phyloP scores from a whole-genome alignment of 2,888 invertebrate genomes.

The Eucriotettix oculatus region DNA sequence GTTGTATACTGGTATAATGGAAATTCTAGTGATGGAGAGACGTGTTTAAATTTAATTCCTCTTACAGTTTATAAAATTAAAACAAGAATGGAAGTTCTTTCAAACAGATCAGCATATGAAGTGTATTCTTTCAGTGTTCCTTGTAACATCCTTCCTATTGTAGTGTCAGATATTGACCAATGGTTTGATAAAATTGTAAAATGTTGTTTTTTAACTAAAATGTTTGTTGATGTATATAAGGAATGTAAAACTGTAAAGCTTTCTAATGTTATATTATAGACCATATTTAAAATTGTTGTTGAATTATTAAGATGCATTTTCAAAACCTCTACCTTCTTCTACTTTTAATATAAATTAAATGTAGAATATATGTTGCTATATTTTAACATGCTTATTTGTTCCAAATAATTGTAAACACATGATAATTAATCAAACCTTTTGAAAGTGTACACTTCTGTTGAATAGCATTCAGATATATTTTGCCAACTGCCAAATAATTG shows the following conservation, averaged over 20 bases:
- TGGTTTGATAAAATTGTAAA: constrained; percentile 5
- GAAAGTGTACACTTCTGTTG: too few species aligned
- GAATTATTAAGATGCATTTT: too few species aligned
- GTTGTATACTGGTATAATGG: constrained; percentile 19
- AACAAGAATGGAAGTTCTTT: neutral
- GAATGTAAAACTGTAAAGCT: neutral
- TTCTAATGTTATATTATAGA: constrained; percentile 3
- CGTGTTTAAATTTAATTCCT: constrained; percentile 9
- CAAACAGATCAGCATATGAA: neutral
- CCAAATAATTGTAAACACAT: too few species aligned
- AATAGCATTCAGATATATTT: too few species aligned
- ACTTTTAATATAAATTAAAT: too few species aligned
- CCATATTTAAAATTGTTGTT: too few species aligned
- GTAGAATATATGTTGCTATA: too few species aligned
- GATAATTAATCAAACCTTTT: too few species aligned
- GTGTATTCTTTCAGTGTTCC: constrained; percentile 16
- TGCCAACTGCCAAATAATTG: too few species aligned
- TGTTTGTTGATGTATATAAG: neutral
- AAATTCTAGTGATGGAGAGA: constrained; percentile 3
- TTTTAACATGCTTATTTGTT: too few species aligned
- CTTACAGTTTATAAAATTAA: constrained; percentile 11
- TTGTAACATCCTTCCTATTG: neutral
- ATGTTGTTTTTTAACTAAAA: neutral
- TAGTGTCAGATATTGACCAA: constrained; percentile 2
- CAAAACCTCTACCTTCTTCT: too few species aligned